These are phyloP conservation scores for Canis aureus DNA, from an alignment of 2,113 vertebrate genomes.

Conservation along the genomic window DNA sequence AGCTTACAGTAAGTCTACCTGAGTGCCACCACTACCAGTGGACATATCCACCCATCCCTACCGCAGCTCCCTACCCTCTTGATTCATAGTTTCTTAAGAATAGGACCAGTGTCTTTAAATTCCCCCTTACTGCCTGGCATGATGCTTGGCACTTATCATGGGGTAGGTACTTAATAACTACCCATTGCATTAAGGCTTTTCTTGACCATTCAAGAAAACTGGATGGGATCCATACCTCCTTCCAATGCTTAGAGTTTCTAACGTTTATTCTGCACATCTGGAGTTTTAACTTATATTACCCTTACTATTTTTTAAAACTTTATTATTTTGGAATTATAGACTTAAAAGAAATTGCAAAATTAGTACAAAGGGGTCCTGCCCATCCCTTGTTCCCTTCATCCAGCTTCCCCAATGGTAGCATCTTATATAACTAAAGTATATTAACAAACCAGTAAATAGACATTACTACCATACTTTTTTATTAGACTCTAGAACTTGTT, in stretches of 20 bases:
- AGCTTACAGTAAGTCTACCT: not conserved
- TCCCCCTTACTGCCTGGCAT: not conserved
- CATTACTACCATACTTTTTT: not conserved
- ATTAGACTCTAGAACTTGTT: not conserved
- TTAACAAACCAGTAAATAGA: not conserved
- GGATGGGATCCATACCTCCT: not conserved
- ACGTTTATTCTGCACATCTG: not conserved
- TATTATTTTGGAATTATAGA: conserved; percentile 6
- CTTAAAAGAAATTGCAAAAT: not conserved
- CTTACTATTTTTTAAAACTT: not conserved
- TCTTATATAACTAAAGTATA: not conserved
- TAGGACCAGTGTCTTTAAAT: not conserved
- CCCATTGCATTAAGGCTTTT: not conserved
- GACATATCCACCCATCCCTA: not conserved
- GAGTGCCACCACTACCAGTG: not conserved
- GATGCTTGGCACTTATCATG: not conserved
- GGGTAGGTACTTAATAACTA: not conserved
- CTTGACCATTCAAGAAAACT: not conserved
- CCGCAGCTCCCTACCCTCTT: not conserved
- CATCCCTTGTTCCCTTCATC: not conserved
- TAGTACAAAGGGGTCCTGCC: not conserved
- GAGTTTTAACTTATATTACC: not conserved
- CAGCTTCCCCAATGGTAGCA: not conserved
- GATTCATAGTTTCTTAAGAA: not conserved
- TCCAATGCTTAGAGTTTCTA: not conserved